Base-by-base conservation (phyloP, 2,888 invertebrate genomes). In the Drosophila demipolita region DNA sequence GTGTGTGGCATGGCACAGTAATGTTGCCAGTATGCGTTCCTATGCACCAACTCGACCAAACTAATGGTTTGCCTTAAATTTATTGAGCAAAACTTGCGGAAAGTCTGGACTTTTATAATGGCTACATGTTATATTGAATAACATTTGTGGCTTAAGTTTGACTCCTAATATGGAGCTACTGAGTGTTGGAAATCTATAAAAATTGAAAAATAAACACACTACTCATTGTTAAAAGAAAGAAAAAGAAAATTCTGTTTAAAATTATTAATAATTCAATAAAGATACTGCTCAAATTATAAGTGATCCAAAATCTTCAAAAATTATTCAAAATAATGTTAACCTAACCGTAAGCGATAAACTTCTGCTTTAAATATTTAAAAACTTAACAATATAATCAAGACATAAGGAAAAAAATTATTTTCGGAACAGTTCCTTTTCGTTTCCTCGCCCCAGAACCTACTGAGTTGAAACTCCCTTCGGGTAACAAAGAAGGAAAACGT, bases 1-100 rank as follows among this genome's bases (percentile, higher is more conserved):
- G 45, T 50, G 36, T 61, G 60, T 55, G 38, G 32, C 70, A 61
- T 45, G 42, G 42, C 53, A 35, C 45, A 57, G 40, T 33, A 60
- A 63, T 73, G 60, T 67, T 64, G 66, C 66, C 67, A 62, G 59
- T 52, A 70, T 65, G 76, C 61, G 62, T 64, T 58, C 38, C 45
- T 58, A 66, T 55, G 60, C 66, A 70, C 57, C 66, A 59, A 61
- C 66, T 67, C 36, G 59, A 57, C 58, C 75, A 83, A 87, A 77
- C 77, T 87, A 90, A 87, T 89, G 81, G 82, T 83, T 87, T 80
- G 75, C 82, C 68, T 77, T 77, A 67, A 90, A 87, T 87, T 87
- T 90, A 87, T 87, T 86, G 90, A 75, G 70, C 69, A 32, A 64
- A 63, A 73, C 61, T 50, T 40, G 20, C 42, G 1, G 53, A 60